phyloP scores from a whole-genome alignment of 2,797 vertebrate species.

The Paedocypris micromegethes region DNA sequence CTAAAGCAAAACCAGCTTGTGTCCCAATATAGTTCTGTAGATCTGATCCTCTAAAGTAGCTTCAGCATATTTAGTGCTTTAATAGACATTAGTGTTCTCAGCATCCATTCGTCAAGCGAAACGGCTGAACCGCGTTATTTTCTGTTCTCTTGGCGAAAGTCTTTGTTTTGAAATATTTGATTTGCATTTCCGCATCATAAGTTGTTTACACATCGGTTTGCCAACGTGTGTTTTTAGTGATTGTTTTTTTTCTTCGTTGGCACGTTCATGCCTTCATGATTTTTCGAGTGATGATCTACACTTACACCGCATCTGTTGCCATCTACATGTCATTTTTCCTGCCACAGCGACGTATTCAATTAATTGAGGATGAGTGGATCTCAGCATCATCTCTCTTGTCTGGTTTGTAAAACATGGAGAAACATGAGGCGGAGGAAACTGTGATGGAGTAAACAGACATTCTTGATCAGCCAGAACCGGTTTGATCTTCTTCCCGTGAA shows the following conservation, averaged over 20 bases:
- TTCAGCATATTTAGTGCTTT: constrained; percentile 33
- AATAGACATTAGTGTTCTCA: constrained; percentile 32
- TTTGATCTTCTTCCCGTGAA: too few species aligned
- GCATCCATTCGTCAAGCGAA: constrained; percentile 29
- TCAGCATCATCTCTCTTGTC: not conserved
- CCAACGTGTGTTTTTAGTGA: not conserved
- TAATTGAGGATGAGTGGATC: not conserved
- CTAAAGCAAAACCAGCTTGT: constrained; percentile 23
- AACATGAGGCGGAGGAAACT: too few species aligned
- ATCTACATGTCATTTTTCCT: constrained; percentile 1
- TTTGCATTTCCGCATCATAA: constrained; percentile 17
- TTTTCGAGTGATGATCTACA: constrained; percentile 5
- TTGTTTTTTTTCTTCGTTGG: not conserved
- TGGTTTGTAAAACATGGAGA: too few species aligned
- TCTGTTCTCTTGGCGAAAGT: constrained; percentile 39
- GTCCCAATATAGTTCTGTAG: constrained; percentile 24
- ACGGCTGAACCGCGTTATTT: constrained; percentile 27
- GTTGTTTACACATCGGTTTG: constrained; percentile 28
- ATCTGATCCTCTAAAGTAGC: constrained; percentile 30
- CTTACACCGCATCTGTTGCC: constrained; percentile 11
- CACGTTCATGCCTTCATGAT: constrained; percentile 6
- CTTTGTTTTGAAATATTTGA: constrained; percentile 27
- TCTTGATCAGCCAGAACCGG: too few species aligned
- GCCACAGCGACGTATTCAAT: not conserved
- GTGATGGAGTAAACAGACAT: too few species aligned